Evolutionary conservation across 2,888 invertebrate species (phyloP).

Genomic region (Eupithecia centaureata): DNA sequence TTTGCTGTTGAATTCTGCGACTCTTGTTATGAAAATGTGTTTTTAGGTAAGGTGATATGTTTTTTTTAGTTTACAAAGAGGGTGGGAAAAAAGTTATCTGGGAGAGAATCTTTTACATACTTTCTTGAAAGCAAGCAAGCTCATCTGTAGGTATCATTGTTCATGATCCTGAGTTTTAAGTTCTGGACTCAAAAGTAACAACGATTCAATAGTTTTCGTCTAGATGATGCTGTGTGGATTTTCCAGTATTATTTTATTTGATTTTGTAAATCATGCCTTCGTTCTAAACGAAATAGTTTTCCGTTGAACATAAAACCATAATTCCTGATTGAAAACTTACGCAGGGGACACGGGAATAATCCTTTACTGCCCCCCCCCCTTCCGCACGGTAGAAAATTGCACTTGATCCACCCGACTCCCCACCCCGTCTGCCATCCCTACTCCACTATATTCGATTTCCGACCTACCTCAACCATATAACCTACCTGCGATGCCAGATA

Average conservation of each 20-base stretch:
- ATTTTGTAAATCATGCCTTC: not conserved
- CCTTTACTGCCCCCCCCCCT: constrained; percentile 49
- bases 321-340: constrained; percentile 35
- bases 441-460: constrained; percentile 60
- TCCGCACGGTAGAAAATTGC: constrained; percentile 71
- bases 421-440: constrained; percentile 52
- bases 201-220: too few species aligned
- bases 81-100: not conserved
- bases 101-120: not conserved
- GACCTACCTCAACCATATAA: constrained; percentile 54
- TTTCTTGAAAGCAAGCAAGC: not conserved
- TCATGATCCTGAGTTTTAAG: not conserved
- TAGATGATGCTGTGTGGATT: too few species aligned
- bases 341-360: constrained; percentile 50
- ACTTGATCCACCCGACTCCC: constrained; percentile 59
- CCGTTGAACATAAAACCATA: constrained; percentile 27
- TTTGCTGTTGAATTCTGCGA: constrained; percentile 4
- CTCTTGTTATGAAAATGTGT: constrained; percentile 2
- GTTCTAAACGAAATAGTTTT: constrained; percentile 24
- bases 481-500: constrained; percentile 21
- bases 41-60: not conserved
- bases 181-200: not conserved
- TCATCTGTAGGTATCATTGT: not conserved
- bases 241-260: too few species aligned
- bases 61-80: too few species aligned